Evolutionary conservation across 2,888 invertebrate genomes (phyloP), one percentile per base, ranked within the genome.

Genomic region (Minunthozetes semirufus): DNA sequence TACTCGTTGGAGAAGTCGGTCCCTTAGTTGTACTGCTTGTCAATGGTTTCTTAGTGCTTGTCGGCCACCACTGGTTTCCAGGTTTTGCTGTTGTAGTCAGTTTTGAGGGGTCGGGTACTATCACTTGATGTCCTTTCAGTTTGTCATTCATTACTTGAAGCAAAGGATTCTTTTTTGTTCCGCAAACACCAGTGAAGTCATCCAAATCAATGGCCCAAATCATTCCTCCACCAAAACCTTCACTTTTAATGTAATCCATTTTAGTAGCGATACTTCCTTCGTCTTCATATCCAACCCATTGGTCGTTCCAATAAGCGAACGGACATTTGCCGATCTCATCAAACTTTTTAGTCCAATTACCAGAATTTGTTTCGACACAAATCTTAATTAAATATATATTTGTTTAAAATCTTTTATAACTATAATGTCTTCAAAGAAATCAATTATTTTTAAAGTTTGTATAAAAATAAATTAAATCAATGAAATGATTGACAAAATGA

Each of bases 191-290:
- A 76, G 87, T 87, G 82, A 93, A 94, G 82, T 94, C 94, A 76
- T 94, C 94, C 93, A 93, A 92, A 79, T 92, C 92, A 68, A 93
- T 89, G 29, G 94, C 93, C 94, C 94, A 94, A 22, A 88, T 90
- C 94, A 94, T 94, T 0, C 92, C 93, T 0, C 94, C 94, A 0
- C 89, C 89, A 80, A 90, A 91, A 0, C 92, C 92, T 82, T 89
- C 91, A 75, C 87, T 81, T 81, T 90, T 92, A 79, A 94, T 90
- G 85, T 88, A 94, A 81, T 93, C 89, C 91, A 93, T 92, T 85
- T 94, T 94, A 79, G 92, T 90, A 82, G 91, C 89, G 0, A 94
- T 86, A 79, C 92, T 93, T 80, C 87, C 86, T 0, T 88, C 87
- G 81, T 93, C 89, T 82, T 93, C 94, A 81, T 93, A 94, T 4